Base-by-base conservation (phyloP, 2,888 invertebrate genomes). In the Clostera curtula region DNA sequence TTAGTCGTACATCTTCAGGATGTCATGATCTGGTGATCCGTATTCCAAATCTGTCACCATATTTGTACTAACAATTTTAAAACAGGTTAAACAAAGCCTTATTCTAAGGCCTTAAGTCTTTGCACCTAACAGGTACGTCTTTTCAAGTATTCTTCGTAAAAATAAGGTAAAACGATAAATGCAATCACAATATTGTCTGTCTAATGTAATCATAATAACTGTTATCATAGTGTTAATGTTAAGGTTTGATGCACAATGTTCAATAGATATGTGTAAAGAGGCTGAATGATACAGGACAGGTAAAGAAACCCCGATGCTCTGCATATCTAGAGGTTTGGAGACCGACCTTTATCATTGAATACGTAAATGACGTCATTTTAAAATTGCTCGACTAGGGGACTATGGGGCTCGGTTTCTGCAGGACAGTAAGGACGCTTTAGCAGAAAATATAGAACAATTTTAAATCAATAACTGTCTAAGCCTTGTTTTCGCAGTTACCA, bases 141-240 rank as follows among this genome's bases (percentile, higher is more conserved):
- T 63, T 61, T 49, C 21, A 32, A 38, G 25, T 26, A 27, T 39
- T 49, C 34, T 51, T 34, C 44, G 47, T 56, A 49, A 50, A 49
- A 52, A 42, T 66, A 63, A 62, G 60, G 51, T 64, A 60, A 54
- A 56, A 56, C 56, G 51, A 46, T 55, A 58, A 56, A 59, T 50
- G 64, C 66, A 64, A 71, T 75, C 66, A 73, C 64, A 43, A 41
- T 41, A 43, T 46, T 58, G 58, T 74, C 58, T 67, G 64, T 70
- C 56, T 61, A 57, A 57, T 70, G 63, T 76, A 71, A 67, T 69
- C 64, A 57, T 71, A 66, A 64, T 66, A 68, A 68, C 64, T 71
- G 68, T 73, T 72, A 68, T 62, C 62, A 60, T 74, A 74, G 64
- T 54, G 46, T 67, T 65, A 61, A 53, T 60, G 46, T 62, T 65